phyloP scores from a whole-genome alignment of 2,888 invertebrate genomes.

The Agrilus mali region DNA sequence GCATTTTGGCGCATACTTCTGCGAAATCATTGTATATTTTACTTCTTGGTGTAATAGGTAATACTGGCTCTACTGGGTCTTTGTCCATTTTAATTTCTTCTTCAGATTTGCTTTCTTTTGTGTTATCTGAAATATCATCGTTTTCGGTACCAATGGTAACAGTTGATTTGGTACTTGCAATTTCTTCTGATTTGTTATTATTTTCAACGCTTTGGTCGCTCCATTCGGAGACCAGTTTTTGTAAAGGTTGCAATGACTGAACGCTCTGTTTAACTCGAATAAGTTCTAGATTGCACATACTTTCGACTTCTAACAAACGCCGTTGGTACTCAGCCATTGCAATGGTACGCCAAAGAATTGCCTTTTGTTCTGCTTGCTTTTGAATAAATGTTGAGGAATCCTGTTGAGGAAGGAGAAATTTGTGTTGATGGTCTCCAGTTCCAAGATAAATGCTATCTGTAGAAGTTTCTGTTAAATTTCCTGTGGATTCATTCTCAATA shows the following conservation, averaged over 20 bases:
- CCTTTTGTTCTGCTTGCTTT: conserved; percentile 23
- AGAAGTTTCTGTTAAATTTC: conserved; percentile 22
- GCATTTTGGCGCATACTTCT: no score
- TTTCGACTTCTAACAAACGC: conserved; percentile 30
- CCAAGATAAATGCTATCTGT: conserved; percentile 2
- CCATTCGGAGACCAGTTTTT: conserved; percentile 30
- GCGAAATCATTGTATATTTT: no score
- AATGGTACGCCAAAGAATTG: conserved; percentile 22
- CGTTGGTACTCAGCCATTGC: conserved; percentile 28
- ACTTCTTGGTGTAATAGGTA: no score
- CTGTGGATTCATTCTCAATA: not conserved
- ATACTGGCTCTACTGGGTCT: no score
- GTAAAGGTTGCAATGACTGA: conserved; percentile 26
- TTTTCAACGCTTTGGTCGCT: conserved; percentile 5
- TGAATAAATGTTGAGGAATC: conserved; percentile 4
- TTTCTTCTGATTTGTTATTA: no score
- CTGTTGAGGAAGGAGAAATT: no score
- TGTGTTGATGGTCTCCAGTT: no score
- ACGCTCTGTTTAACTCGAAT: conserved; percentile 28
- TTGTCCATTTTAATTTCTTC: no score
- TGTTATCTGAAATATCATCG: no score
- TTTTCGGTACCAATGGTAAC: no score
- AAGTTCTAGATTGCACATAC: conserved; percentile 31
- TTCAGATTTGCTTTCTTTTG: no score
- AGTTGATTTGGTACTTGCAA: no score